Base-by-base conservation (phyloP, 53 echinoderm and acorn worm genomes). In the Henricia sp. region DNA sequence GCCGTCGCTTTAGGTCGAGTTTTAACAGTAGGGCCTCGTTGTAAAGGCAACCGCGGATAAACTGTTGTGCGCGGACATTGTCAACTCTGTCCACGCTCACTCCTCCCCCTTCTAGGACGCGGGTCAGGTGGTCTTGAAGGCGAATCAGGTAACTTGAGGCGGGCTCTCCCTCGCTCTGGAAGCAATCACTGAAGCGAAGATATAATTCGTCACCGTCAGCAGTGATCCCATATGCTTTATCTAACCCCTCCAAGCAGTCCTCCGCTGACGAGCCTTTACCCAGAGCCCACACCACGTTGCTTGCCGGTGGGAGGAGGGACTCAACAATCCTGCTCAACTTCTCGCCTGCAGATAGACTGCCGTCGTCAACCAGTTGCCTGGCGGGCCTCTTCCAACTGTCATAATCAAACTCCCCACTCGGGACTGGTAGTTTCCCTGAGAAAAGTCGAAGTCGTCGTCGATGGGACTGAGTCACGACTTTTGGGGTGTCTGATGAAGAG, bases 141-240 rank as follows among this genome's bases (percentile, higher is more conserved):
- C 80, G 74, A 0, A 50, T 6, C 0, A 90, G 72, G 72, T 86
- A 90, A 4, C 71, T 73, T 2, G 72, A 80, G 11, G 90, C 43
- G 2, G 23, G 12, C 25, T 91, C 76, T 0, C 46, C 59, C 0
- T n/a, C 43, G 13, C 19, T 42, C 70, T 91, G 91, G 43, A 67
- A 91, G 12, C 75, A 74, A 8, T 83, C 91, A 28, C 74, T 56
- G 36, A 91, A 91, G 3, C n/a, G 39, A 0, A 84, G 50, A 27
- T 76, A 84, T 3, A 84, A 70, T 30, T 84, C 91, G 24, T 88
- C 91, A 0, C 88, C 84, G 38, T 91, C 84, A 3, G 77, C 62
- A 20, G 91, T 76, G 0, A 67, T 13, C 3, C 91, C 84, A 37
- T 70, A 91, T 0, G 88, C 88, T 43, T 84, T 48, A 4, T 51